These are phyloP conservation scores for Spatulosminthurus flaviceps DNA, from an alignment of 2,888 invertebrate genomes.

Conservation along the genomic window DNA sequence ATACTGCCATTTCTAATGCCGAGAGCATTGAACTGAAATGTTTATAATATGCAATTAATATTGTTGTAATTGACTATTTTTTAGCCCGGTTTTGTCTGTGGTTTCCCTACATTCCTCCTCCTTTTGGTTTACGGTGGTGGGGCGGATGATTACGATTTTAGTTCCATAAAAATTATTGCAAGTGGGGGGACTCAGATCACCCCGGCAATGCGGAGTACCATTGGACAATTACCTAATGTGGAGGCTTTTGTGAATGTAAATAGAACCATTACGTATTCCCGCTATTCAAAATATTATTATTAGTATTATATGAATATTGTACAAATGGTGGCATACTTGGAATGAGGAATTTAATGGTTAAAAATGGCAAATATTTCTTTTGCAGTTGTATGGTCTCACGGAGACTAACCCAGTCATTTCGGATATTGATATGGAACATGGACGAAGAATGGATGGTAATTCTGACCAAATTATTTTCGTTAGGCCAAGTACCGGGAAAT, in stretches of 20 bases:
- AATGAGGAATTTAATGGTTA: too few relatives aligned
- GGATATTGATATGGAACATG: neutral
- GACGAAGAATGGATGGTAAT: constrained; percentile 30
- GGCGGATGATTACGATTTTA: constrained; percentile 55
- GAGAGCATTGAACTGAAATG: too few relatives aligned
- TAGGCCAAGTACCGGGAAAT: too few relatives aligned
- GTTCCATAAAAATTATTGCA: constrained; percentile 34
- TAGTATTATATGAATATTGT: too few relatives aligned
- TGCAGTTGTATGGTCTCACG: constrained; percentile 58
- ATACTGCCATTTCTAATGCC: too few relatives aligned
- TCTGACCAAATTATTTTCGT: too few relatives aligned
- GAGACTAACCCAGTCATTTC: constrained; percentile 45
- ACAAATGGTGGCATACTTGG: too few relatives aligned
- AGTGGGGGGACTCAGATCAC: constrained; percentile 56
- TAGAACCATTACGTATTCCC: too few relatives aligned
- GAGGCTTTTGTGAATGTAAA: constrained; percentile 55
- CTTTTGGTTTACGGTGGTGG: constrained; percentile 55
- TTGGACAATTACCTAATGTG: constrained; percentile 54
- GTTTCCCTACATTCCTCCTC: constrained; percentile 59
- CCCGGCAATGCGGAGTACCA: constrained; percentile 51
- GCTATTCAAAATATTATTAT: too few relatives aligned
- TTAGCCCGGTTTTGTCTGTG: constrained; percentile 58
- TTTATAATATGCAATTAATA: too few relatives aligned
- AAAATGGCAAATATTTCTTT: too few relatives aligned
- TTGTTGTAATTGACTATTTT: too few relatives aligned